phyloP scores from a whole-genome alignment of 2,113 vertebrate species.

The Bos javanicus region DNA sequence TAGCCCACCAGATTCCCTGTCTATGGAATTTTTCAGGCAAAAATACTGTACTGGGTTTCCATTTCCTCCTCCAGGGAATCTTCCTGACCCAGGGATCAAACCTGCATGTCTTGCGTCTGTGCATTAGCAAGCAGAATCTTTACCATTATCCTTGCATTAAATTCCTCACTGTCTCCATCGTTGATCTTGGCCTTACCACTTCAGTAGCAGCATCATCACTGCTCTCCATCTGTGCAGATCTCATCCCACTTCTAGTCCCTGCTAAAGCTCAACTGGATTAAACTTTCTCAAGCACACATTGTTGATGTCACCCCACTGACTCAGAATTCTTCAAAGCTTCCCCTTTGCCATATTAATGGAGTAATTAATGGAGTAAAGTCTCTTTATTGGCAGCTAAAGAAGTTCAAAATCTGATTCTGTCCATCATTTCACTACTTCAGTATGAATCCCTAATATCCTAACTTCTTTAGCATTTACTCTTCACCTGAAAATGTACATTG shows the following conservation, averaged over 20 bases:
- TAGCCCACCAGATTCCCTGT: neutral
- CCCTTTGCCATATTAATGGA: neutral
- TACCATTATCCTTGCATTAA: too few relatives aligned
- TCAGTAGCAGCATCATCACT: neutral
- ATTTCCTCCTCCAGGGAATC: neutral
- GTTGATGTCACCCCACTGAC: neutral
- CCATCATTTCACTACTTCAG: neutral
- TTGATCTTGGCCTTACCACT: neutral
- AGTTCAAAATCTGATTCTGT: neutral
- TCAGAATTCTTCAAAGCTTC: neutral
- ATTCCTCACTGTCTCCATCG: neutral
- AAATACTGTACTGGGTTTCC: neutral
- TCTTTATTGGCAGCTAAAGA: neutral
- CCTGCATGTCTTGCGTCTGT: accelerated
- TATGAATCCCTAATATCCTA: neutral
- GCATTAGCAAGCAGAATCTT: neutral
- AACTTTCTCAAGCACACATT: neutral
- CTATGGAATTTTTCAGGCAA: neutral
- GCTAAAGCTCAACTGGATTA: neutral
- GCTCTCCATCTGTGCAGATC: neutral
- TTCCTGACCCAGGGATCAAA: neutral
- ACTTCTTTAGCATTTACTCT: neutral
- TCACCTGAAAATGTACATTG: neutral
- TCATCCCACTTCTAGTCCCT: neutral
- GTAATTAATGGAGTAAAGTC: neutral